A percentile compares a stretch with the other conserved stretches of the same genome.
phyloP scores from a whole-genome alignment of 2,888 invertebrate genomes.

The Zaprionus bogoriensis region DNA sequence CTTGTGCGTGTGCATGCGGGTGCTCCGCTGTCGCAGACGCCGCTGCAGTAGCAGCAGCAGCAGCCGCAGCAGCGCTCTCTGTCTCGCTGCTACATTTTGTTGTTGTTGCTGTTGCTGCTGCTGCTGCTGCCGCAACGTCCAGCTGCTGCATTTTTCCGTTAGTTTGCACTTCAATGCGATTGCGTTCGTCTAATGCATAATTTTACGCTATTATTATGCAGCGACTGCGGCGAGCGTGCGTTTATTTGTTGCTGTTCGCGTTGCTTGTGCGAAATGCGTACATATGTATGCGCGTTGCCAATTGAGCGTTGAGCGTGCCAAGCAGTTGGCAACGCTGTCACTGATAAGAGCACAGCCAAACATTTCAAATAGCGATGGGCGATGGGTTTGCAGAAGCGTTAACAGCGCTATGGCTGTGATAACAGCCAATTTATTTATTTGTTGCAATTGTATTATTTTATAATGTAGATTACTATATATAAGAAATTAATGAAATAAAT shows the following conservation, averaged over 20 bases:
- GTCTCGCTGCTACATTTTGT: conserved; percentile 38
- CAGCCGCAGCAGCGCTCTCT: conserved; percentile 12
- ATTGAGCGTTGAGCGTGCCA: conserved; percentile 6
- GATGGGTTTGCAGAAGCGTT: background rate
- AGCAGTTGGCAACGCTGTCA: conserved; percentile 43
- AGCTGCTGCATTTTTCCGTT: conserved; percentile 28
- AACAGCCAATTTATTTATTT: background rate
- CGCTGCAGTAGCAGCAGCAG: conserved; percentile 25
- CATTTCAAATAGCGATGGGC: conserved; percentile 19
- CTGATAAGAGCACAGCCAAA: conserved; percentile 40
- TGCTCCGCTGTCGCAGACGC: conserved; percentile 6
- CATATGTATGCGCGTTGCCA: conserved; percentile 45
- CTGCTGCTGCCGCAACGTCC: conserved; percentile 8
- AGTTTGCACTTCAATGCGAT: conserved; percentile 4
- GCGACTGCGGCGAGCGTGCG: conserved; percentile 11
- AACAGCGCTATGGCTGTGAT: background rate
- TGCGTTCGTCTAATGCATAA: conserved; percentile 28
- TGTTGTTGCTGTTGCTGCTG: conserved; percentile 1
- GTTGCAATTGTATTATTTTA: too few relatives aligned
- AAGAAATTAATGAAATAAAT: too few relatives aligned
- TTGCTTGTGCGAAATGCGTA: conserved; percentile 49
- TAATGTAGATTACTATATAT: too few relatives aligned
- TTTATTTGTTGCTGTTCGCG: conserved; percentile 47
- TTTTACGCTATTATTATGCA: conserved; percentile 15
- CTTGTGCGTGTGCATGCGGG: background rate